phyloP scores from a whole-genome alignment of 2,797 vertebrate species.

The Chelon auratus region DNA sequence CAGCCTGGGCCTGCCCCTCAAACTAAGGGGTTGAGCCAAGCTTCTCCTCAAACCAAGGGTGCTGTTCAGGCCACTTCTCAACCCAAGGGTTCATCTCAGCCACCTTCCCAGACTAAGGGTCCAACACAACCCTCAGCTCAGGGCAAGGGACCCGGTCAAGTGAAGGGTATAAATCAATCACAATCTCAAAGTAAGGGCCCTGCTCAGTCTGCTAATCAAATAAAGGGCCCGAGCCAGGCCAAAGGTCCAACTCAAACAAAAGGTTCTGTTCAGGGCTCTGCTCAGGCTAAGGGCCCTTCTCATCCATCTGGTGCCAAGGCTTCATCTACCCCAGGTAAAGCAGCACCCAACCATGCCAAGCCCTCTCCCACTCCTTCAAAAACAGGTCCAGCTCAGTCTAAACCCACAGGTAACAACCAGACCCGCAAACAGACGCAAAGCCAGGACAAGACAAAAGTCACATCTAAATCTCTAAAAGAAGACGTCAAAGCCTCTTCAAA shows the following conservation, averaged over 20 bases:
- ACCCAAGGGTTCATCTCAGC: slow-evolving; percentile 59
- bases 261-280: slow-evolving; percentile 68
- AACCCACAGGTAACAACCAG: slow-evolving; percentile 82
- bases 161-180: slow-evolving; percentile 69
- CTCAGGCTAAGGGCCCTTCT: slow-evolving; percentile 72
- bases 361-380: slow-evolving; percentile 79
- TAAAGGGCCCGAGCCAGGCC: slow-evolving; percentile 65
- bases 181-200: slow-evolving; percentile 69
- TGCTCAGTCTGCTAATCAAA: slow-evolving; percentile 68
- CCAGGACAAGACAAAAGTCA: slow-evolving; percentile 83
- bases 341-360: slow-evolving; percentile 65
- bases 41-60: slow-evolving; percentile 71
- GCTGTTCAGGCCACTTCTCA: slow-evolving; percentile 63
- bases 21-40: slow-evolving; percentile 78
- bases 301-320: slow-evolving; percentile 67
- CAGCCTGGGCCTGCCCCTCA: slow-evolving; percentile 84
- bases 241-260: slow-evolving; percentile 77
- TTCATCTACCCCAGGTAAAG: slow-evolving; percentile 70
- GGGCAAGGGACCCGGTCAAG: slow-evolving; percentile 65
- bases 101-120: slow-evolving; percentile 65
- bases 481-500: slow-evolving; percentile 84
- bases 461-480: slow-evolving; percentile 83
- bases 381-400: slow-evolving; percentile 79
- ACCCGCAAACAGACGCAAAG: slow-evolving; percentile 81
- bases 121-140: slow-evolving; percentile 66